Evolutionary conservation across 2,888 invertebrate genomes (phyloP), one percentile per base, ranked within the genome.

Genomic region (Drosophila incognita): DNA sequence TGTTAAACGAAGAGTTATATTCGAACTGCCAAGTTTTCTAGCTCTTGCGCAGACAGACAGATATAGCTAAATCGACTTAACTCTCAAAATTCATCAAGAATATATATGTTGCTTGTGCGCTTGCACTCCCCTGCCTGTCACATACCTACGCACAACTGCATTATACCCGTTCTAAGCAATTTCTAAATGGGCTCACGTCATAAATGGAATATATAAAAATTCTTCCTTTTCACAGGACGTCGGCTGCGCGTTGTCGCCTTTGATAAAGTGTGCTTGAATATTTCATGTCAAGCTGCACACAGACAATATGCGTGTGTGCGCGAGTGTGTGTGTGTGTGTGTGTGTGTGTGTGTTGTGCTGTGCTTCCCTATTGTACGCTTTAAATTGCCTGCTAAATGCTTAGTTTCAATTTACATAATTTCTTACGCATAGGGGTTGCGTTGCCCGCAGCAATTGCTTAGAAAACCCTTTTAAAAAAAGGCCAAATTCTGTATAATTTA

Each of bases 401-500:
- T 83, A 80, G 81, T 72, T 82, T 77, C 69, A 82, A 85, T 85
- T 88, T 85, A 80, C 85, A 88, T 88, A 85, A 79, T 75, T 69
- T 65, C 53, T 8, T 49, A 8, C 4, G 0, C 36, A 38, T 61
- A 73, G 63, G 84, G 88, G 85, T 86, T 80, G 74, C 10, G 36
- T 31, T 31, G 31, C 85, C 82, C 87, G 84, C 69, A 77, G 60
- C 15, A 46, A 46, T 7, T 24, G 46, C 15, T 38, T 29, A 27
- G 56, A 54, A 38, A 57, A 31, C 33, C 27, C 49, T 18, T 46
- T 46, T 4, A 33, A 52, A 60, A 53, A 62, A 57, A 35, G n/a
- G n/a, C n/a, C 15, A 29, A 67, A 40, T 59, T 73, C 51, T 46
- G 36, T 53, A 71, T 78, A 68, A 78, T 72, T 78, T 78, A 75